Evolutionary conservation across 2,113 vertebrate genomes (phyloP), one percentile per base, ranked within the genome.

Genomic region (Chaenogobius annularis): DNA sequence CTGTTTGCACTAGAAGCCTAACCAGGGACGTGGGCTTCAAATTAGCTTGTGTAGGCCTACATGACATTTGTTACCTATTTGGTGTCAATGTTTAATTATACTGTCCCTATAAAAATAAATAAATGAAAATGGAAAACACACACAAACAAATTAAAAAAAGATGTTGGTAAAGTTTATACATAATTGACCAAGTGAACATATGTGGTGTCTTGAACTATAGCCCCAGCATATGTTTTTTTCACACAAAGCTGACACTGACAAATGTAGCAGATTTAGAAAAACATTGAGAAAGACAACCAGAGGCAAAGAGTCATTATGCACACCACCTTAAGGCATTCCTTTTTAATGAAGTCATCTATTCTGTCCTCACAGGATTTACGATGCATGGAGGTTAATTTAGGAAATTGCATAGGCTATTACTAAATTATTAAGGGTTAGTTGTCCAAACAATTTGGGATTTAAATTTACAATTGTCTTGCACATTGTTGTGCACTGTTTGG

Each of bases 211-310:
- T 52, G 63, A 72, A 0, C 15, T 4, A 9, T 9, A 62, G 37
- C 54, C 26, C 52, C 46, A 3, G 54, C 54, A 12, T 66, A 19
- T 31, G 14, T 48, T 64, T 69, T n/a, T 69, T 71, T 26, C 81
- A 69, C 73, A 71, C 43, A 15, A 68, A 80, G 22, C 74, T 54
- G 80, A 81, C 85, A 81, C 31, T 80, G 74, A 86, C 56, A 8
- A 72, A 86, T 72, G 70, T 56, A 3, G 6, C 22, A 13, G 26
- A 3, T 72, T 77, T 68, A 61, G 58, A 76, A 86, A 87, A 84
- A 84, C 83, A 81, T 1, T 83, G 83, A 81, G 3, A 20, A 52
- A 70, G n/a, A 59, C 83, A 81, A 67, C 83, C 81, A 67, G 54
- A 19, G 73, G 82, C 70, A 68, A 31, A 31, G 26, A 64, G 61